Conservation (phyloP, 2,113 vertebrate species). For the Clupea harengus region DNA sequence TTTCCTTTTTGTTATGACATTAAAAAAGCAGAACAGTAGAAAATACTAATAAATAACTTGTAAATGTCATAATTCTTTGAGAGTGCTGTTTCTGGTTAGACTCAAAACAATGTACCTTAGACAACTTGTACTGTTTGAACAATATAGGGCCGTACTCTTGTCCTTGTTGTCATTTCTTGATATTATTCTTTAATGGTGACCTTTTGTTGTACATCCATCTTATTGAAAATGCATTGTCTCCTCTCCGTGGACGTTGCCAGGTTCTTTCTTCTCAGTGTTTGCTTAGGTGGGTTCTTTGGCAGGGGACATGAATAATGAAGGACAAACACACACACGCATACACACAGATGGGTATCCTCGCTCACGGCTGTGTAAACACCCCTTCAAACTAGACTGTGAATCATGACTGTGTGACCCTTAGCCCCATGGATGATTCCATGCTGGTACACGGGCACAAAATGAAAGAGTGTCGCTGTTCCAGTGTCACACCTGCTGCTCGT, state of each 20-base stretch:
- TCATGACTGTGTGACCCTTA: neutral
- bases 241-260: neutral
- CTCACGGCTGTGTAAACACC: neutral
- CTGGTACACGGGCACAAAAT: neutral
- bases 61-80: neutral
- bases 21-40: neutral
- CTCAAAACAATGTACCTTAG: too few relatives aligned
- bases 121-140: neutral
- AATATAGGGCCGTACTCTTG: neutral
- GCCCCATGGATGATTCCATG: neutral
- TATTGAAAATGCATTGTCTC: neutral
- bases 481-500: slow-evolving; percentile 4
- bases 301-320: neutral
- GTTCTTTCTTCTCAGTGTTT: neutral
- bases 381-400: neutral
- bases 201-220: neutral
- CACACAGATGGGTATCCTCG: neutral
- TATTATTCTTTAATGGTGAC: neutral
- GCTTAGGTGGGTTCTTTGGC: neutral
- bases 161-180: neutral
- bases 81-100: neutral
- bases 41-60: neutral
- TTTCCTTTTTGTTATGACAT: neutral
- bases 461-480: neutral
- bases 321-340: neutral